Evolutionary conservation across 2,113 vertebrate species (phyloP).

Genomic region (Mola mola): DNA sequence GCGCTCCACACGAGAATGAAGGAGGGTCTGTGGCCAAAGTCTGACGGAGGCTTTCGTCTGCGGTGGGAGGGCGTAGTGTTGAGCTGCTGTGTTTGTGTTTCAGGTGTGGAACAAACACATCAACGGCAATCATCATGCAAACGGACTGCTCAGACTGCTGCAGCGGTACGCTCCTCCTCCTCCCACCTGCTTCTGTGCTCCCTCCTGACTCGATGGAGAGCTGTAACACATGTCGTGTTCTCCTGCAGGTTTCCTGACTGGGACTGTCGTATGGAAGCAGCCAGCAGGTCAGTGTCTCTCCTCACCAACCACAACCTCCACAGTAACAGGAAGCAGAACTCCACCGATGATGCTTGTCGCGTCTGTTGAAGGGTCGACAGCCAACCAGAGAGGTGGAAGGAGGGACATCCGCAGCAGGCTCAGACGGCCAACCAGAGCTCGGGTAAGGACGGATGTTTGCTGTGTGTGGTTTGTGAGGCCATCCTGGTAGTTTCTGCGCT

Average conservation of each 20-base stretch:
- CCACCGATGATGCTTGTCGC: not conserved
- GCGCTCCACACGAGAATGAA: no score
- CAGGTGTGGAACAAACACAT: slow-evolving; percentile 69
- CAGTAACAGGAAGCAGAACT: not conserved
- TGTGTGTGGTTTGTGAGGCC: not conserved
- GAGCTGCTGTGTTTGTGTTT: slow-evolving; percentile 15
- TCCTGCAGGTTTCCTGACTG: slow-evolving; percentile 72
- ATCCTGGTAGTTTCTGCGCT: not conserved
- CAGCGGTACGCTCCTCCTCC: slow-evolving; percentile 51
- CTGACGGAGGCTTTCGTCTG: no score
- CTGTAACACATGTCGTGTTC: not conserved
- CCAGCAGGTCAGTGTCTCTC: slow-evolving; percentile 47
- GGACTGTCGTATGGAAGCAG: slow-evolving; percentile 70
- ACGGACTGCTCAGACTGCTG: slow-evolving; percentile 72
- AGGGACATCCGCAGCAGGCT: not conserved
- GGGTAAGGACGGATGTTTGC: slow-evolving; percentile 8
- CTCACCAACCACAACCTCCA: not conserved
- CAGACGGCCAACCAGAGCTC: slow-evolving; percentile 13
- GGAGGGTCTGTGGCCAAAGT: no score
- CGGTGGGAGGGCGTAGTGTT: no score
- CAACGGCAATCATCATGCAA: slow-evolving; percentile 63
- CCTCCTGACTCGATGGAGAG: not conserved
- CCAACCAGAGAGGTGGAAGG: slow-evolving; percentile 23
- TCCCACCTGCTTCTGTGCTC: not conserved
- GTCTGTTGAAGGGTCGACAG: slow-evolving; percentile 15